Conservation (phyloP, 2,113 vertebrate genomes). For the Chaenocephalus aceratus region DNA sequence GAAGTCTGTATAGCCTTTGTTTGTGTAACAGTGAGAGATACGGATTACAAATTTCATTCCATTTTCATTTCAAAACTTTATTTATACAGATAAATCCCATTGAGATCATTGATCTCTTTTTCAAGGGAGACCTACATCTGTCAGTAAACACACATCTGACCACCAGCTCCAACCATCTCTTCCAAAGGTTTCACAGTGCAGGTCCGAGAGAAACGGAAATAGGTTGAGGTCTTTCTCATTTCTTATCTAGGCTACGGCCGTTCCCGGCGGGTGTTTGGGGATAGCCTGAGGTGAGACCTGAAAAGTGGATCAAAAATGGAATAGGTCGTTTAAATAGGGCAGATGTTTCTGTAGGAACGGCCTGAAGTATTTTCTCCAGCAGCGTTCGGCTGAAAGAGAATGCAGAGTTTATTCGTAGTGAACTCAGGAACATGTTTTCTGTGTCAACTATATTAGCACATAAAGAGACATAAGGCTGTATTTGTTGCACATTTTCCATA, state of each 20-base stretch:
- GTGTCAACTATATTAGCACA: background rate
- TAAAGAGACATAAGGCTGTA: background rate
- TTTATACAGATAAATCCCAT: too few species aligned
- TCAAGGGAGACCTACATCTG: background rate
- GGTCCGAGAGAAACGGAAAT: constrained; percentile 48
- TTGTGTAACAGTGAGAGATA: background rate
- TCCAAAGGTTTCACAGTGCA: constrained; percentile 13
- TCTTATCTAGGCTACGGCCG: constrained; percentile 52
- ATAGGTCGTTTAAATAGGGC: constrained; percentile 55
- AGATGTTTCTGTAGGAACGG: constrained; percentile 23
- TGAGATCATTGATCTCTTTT: too few species aligned
- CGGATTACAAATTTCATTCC: constrained; percentile 4
- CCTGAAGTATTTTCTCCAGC: constrained; percentile 19
- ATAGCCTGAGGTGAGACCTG: constrained; percentile 63
- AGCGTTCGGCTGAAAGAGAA: background rate
- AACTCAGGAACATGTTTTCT: constrained; percentile 9
- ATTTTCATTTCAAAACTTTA: background rate
- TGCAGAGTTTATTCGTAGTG: constrained; percentile 1
- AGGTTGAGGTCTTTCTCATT: constrained; percentile 44
- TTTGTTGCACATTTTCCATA: background rate
- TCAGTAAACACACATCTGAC: background rate
- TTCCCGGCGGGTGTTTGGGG: constrained; percentile 54
- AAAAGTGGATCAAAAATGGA: constrained; percentile 54
- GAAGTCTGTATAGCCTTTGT: background rate
- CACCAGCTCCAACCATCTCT: background rate